A percentile compares a stretch with the other conserved stretches of the same genome.
phyloP scores from a whole-genome alignment of 2,113 vertebrate genomes.

The Electrona antarctica region DNA sequence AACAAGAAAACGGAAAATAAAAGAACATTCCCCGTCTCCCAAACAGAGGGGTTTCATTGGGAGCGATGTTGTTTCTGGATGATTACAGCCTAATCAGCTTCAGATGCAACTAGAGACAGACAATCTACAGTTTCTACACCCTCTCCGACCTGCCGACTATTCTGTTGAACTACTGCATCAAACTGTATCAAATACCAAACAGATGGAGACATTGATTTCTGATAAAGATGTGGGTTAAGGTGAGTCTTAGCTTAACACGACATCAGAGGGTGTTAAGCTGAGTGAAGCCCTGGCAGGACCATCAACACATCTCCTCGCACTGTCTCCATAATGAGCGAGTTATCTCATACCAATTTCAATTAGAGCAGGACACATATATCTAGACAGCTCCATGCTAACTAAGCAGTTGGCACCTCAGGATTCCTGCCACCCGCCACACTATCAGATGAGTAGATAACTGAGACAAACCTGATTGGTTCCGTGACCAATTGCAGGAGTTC shows the following conservation, averaged over 20 bases:
- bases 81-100: slow-evolving; percentile 61
- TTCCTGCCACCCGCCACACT: slow-evolving; percentile 40
- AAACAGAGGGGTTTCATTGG: slow-evolving; percentile 30
- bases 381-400: slow-evolving; percentile 59
- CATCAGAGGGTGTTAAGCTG: slow-evolving; percentile 29
- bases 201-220: slow-evolving; percentile 39
- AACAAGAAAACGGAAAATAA: slow-evolving; percentile 65
- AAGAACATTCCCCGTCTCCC: slow-evolving; percentile 42
- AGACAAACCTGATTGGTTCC: slow-evolving; percentile 76
- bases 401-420: slow-evolving; percentile 68
- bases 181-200: slow-evolving; percentile 43
- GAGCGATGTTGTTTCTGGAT: slow-evolving; percentile 56
- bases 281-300: slow-evolving; percentile 23
- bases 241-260: slow-evolving; percentile 38
- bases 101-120: slow-evolving; percentile 47
- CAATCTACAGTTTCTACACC: neutral
- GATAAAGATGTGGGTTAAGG: slow-evolving; percentile 54
- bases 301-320: slow-evolving; percentile 45
- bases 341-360: slow-evolving; percentile 76
- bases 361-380: slow-evolving; percentile 66
- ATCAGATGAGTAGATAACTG: slow-evolving; percentile 68
- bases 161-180: slow-evolving; percentile 11
- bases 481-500: slow-evolving; percentile 61
- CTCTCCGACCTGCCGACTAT: slow-evolving; percentile 32
- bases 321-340: slow-evolving; percentile 63